phyloP scores from a whole-genome alignment of 2,797 vertebrate genomes.

The Helicolenus hilgendorfi region DNA sequence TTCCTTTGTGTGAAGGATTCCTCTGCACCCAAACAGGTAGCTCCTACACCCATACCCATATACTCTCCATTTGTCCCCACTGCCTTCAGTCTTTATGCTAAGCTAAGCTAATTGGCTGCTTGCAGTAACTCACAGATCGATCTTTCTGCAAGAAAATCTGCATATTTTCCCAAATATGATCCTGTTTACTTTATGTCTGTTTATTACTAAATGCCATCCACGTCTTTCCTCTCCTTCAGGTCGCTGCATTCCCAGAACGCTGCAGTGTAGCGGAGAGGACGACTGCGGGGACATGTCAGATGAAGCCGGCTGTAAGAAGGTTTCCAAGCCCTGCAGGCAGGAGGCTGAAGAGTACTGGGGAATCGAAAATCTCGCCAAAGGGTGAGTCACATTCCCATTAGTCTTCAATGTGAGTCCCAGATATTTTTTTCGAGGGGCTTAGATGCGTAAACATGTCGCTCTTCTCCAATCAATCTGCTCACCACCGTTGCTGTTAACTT shows the following conservation, averaged over 20 bases:
- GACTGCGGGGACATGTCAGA: constrained; percentile 97
- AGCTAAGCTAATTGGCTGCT: not conserved
- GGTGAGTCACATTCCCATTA: constrained; percentile 86
- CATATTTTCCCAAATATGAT: not conserved
- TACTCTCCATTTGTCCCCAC: not conserved
- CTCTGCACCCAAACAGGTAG: constrained; percentile 93
- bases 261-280: constrained; percentile 95
- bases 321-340: constrained; percentile 89
- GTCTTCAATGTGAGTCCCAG: not conserved
- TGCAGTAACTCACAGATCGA: not conserved
- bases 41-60: not conserved
- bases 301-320: constrained; percentile 91
- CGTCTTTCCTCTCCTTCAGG: constrained; percentile 80
- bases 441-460: not conserved
- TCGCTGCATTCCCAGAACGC: constrained; percentile 92
- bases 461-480: not conserved
- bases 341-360: constrained; percentile 93
- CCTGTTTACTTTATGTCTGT: no score
- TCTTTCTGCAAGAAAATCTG: not conserved
- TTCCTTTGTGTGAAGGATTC: constrained; percentile 93
- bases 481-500: not conserved
- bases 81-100: not conserved
- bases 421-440: not conserved
- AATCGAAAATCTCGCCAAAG: constrained; percentile 94
- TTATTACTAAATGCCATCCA: not conserved